Percentiles rank a stretch among this genome's conserved stretches.
These are phyloP conservation scores for Phalera bucephala DNA, from an alignment of 2,888 invertebrate genomes.

Conservation along the genomic window DNA sequence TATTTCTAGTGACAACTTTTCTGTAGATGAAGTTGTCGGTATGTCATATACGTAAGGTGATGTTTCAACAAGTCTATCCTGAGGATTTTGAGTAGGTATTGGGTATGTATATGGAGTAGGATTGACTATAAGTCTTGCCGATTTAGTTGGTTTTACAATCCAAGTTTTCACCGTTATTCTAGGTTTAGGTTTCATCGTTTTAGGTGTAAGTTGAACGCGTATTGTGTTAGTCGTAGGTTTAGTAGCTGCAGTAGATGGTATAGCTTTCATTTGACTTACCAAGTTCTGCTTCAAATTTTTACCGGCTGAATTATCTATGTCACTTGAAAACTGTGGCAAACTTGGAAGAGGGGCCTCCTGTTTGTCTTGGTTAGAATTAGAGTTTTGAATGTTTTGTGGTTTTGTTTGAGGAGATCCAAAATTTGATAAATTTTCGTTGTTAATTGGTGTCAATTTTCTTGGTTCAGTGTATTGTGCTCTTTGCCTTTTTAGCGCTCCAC, in stretches of 20 bases:
- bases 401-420: slow-evolving; percentile 40
- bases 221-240: slow-evolving; percentile 62
- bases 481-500: slow-evolving; percentile 39
- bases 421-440: slow-evolving; percentile 41
- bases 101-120: slow-evolving; percentile 57
- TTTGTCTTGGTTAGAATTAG: slow-evolving; percentile 31
- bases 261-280: slow-evolving; percentile 60
- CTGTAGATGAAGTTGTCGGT: slow-evolving; percentile 39
- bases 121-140: slow-evolving; percentile 49
- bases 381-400: slow-evolving; percentile 43
- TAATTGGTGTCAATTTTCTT: slow-evolving; percentile 32
- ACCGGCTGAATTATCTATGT: slow-evolving; percentile 40
- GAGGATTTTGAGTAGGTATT: slow-evolving; percentile 43
- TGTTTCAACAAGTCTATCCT: slow-evolving; percentile 41
- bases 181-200: slow-evolving; percentile 61
- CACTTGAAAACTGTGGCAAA: slow-evolving; percentile 39
- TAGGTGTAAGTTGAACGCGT: slow-evolving; percentile 56
- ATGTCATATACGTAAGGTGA: slow-evolving; percentile 52
- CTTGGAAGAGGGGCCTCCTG: slow-evolving; percentile 38
- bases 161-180: slow-evolving; percentile 73
- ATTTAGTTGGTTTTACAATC: slow-evolving; percentile 70
- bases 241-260: slow-evolving; percentile 59
- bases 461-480: slow-evolving; percentile 42
- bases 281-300: slow-evolving; percentile 62
- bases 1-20: slow-evolving; percentile 27